These are phyloP conservation scores for Catalaphyllia jardinei DNA, from an alignment of 64 coral and sea anemone genomes.

Conservation along the genomic window DNA sequence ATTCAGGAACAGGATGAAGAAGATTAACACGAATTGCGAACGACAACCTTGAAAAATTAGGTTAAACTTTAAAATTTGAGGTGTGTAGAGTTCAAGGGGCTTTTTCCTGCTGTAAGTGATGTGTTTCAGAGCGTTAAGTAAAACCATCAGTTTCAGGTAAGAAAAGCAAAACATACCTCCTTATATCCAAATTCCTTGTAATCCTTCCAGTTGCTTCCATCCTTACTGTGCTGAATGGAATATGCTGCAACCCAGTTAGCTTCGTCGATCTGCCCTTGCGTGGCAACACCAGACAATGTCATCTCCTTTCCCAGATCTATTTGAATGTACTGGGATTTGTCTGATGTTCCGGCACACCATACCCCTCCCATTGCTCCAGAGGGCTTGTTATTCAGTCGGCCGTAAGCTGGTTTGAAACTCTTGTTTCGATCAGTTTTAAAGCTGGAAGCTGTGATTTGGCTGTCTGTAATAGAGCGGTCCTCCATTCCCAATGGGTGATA, in stretches of 20 bases:
- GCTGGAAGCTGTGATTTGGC: slow-evolving; percentile 42
- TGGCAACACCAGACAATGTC: slow-evolving; percentile 58
- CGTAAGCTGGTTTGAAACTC: slow-evolving; percentile 16
- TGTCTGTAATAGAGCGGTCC: slow-evolving; percentile 34
- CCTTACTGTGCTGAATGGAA: slow-evolving; percentile 47
- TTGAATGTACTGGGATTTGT: slow-evolving; percentile 44
- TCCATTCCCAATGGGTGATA: slow-evolving; percentile 56
- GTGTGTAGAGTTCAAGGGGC: no score
- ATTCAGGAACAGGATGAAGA: no score
- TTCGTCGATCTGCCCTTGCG: slow-evolving; percentile 52
- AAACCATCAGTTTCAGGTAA: not conserved
- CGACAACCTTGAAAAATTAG: no score
- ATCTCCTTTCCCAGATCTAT: slow-evolving; percentile 61
- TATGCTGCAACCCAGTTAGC: slow-evolving; percentile 52
- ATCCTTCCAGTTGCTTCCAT: slow-evolving; percentile 19
- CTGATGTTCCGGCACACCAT: slow-evolving; percentile 20
- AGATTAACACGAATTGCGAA: no score
- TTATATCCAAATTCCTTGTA: slow-evolving; percentile 56
- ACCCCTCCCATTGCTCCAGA: slow-evolving; percentile 13
- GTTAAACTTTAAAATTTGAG: no score
- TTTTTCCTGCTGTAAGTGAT: no score
- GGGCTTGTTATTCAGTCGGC: slow-evolving; percentile 50
- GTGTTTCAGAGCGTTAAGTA: no score
- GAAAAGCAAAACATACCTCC: not conserved
- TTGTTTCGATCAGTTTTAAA: not conserved